phyloP scores from a whole-genome alignment of 2,797 vertebrate species.

The Scomberomorus guttatus region DNA sequence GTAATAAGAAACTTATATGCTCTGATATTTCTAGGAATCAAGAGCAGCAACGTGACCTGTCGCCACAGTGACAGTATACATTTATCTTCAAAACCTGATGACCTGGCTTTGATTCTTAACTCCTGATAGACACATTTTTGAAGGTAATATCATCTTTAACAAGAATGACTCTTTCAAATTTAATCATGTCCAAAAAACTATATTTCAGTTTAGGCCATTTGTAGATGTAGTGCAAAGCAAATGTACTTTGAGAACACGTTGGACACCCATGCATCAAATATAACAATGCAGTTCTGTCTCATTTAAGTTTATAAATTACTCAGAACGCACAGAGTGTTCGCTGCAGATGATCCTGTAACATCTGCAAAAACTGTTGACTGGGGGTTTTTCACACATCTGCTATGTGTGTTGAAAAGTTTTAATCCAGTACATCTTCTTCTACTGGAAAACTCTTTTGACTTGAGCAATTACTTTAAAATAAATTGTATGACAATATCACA shows the following conservation, averaged over 20 bases:
- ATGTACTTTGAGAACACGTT: constrained; percentile 1
- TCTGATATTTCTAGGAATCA: constrained; percentile 1
- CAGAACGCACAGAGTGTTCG: constrained; percentile 4
- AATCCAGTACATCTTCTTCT: background rate
- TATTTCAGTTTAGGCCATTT: background rate
- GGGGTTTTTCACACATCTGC: background rate
- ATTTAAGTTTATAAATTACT: background rate
- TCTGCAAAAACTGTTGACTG: background rate
- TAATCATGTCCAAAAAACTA: background rate
- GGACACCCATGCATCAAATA: background rate
- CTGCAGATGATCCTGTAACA: constrained; percentile 1
- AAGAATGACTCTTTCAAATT: background rate
- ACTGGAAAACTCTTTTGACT: background rate
- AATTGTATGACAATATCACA: background rate
- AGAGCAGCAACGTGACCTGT: background rate
- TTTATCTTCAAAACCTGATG: background rate
- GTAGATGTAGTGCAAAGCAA: background rate
- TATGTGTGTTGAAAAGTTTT: background rate
- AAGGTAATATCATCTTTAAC: background rate
- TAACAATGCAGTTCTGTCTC: background rate
- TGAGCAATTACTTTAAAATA: background rate
- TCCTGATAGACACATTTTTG: background rate
- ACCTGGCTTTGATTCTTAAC: background rate
- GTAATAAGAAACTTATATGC: background rate
- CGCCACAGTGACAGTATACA: background rate